Conservation (phyloP, 2,113 vertebrate species). For the Nesogale talazaci region DNA sequence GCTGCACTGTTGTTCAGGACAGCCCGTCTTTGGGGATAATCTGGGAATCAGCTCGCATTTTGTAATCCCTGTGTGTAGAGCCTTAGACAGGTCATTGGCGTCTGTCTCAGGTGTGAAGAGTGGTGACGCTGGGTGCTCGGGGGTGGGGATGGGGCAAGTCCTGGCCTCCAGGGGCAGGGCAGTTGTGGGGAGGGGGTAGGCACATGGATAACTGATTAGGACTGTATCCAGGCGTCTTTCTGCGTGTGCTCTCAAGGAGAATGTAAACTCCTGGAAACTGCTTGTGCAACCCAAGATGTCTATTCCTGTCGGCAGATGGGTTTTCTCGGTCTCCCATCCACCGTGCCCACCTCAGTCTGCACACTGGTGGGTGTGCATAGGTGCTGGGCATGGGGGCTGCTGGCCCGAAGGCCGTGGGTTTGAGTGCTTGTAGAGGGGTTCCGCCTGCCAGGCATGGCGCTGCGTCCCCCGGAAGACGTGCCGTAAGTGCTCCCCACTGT, state of each 20-base stretch:
- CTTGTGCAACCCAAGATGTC: neutral
- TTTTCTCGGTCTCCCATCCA: neutral
- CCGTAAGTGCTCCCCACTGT: too few relatives aligned
- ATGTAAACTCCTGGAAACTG: neutral
- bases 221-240: neutral
- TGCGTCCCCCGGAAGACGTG: too few relatives aligned
- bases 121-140: neutral
- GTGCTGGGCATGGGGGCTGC: too few relatives aligned
- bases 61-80: neutral
- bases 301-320: neutral
- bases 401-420: too few relatives aligned
- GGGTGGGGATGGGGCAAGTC: neutral
- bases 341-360: too few relatives aligned
- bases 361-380: too few relatives aligned
- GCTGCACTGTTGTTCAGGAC: neutral
- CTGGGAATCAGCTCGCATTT: constrained; percentile 43
- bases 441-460: too few relatives aligned
- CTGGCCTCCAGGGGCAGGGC: too few relatives aligned
- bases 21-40: constrained; percentile 63
- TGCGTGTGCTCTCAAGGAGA: neutral
- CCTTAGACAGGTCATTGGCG: neutral
- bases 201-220: neutral
- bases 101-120: neutral
- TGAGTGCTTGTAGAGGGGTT: too few relatives aligned
- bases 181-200: accelerated